These are phyloP conservation scores for Plectrocnemia conspersa DNA, from an alignment of 1,140 invertebrate species.

Conservation along the genomic window DNA sequence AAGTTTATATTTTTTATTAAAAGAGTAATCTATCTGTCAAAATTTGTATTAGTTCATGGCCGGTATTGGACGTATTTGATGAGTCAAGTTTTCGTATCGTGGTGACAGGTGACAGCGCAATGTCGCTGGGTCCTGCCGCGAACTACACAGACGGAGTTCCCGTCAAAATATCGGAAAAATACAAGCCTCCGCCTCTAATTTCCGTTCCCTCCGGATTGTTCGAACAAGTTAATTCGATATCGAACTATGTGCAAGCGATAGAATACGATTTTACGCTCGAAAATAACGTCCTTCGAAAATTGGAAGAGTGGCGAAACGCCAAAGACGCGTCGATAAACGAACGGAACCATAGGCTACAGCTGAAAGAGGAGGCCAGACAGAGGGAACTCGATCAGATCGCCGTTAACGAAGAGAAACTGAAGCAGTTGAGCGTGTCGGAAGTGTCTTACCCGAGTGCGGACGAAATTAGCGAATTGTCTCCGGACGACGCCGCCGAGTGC, in stretches of 20 bases:
- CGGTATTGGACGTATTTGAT: not conserved
- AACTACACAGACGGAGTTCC: slow-evolving; percentile 74
- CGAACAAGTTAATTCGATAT: slow-evolving; percentile 52
- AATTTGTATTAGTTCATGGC: no score
- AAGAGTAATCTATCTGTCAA: no score
- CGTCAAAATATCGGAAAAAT: slow-evolving; percentile 82
- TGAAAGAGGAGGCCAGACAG: slow-evolving; percentile 51
- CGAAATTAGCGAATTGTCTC: slow-evolving; percentile 49
- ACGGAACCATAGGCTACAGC: slow-evolving; percentile 54
- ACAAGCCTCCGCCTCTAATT: slow-evolving; percentile 70
- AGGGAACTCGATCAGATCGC: slow-evolving; percentile 45
- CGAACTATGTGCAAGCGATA: slow-evolving; percentile 51
- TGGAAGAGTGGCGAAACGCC: slow-evolving; percentile 62
- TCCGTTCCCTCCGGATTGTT: slow-evolving; percentile 62
- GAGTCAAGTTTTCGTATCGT: not conserved
- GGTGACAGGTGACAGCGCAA: slow-evolving; percentile 15
- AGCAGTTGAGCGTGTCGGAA: slow-evolving; percentile 53
- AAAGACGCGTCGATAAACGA: slow-evolving; percentile 57
- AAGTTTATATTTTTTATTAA: no score
- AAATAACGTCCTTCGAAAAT: slow-evolving; percentile 61
- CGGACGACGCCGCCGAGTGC: slow-evolving; percentile 46
- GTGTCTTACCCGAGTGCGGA: slow-evolving; percentile 54
- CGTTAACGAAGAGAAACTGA: slow-evolving; percentile 51
- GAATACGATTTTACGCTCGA: slow-evolving; percentile 70
- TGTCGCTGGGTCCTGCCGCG: slow-evolving; percentile 45